These are phyloP conservation scores for Dasysyrphus tricinctus DNA, from an alignment of 2,888 invertebrate genomes.

Conservation along the genomic window DNA sequence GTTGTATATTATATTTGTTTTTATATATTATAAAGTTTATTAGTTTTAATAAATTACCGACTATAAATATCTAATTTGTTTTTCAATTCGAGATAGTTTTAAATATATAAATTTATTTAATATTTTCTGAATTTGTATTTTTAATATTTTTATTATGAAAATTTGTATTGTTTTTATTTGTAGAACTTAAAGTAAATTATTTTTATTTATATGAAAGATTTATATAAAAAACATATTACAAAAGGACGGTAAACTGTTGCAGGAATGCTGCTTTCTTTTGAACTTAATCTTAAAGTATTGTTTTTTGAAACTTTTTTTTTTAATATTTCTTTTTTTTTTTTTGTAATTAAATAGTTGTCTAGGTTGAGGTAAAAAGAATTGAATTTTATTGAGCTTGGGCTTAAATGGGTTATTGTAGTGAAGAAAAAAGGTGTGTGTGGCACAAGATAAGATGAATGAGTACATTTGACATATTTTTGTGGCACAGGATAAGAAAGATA, in stretches of 20 bases:
- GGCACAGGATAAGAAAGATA: no score
- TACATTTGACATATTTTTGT: no score
- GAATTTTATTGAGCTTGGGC: not conserved
- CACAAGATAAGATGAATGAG: no score
- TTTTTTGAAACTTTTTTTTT: slow-evolving; percentile 14
- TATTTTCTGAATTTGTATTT: slow-evolving; percentile 1
- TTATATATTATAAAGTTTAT: slow-evolving; percentile 51
- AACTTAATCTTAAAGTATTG: slow-evolving; percentile 35
- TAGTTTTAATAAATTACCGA: slow-evolving; percentile 68
- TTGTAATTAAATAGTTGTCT: not conserved
- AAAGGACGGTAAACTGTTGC: slow-evolving; percentile 75
- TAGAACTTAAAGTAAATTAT: slow-evolving; percentile 17
- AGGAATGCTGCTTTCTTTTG: slow-evolving; percentile 63
- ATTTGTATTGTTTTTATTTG: slow-evolving; percentile 21
- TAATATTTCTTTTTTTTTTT: no score
- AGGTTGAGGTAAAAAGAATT: not conserved
- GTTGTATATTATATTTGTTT: slow-evolving; percentile 48
- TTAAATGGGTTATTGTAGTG: not conserved
- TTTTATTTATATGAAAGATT: slow-evolving; percentile 40
- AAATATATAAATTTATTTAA: slow-evolving; percentile 14
- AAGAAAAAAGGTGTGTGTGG: no score
- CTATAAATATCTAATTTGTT: slow-evolving; percentile 53
- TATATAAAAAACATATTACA: slow-evolving; percentile 70
- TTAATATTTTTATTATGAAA: slow-evolving; percentile 12
- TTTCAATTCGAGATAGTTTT: slow-evolving; percentile 56